Conservation (phyloP, 2,797 vertebrate species). For the Dryobates pubescens region DNA sequence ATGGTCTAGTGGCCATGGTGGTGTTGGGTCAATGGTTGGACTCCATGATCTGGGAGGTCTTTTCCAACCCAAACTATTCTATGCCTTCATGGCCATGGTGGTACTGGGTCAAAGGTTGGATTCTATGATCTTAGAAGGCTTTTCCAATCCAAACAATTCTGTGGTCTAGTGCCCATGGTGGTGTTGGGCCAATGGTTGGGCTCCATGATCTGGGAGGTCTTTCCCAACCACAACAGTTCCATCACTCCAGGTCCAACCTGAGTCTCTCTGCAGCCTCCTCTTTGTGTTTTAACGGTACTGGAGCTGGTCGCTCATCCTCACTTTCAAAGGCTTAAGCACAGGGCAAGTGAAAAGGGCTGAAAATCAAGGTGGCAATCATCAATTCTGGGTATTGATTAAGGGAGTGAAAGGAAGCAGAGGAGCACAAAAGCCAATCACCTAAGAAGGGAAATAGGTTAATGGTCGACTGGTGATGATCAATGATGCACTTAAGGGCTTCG, state of each 20-base stretch:
- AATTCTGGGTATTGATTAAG: neutral
- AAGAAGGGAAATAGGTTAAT: conserved; percentile 55
- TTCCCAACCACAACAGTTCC: neutral
- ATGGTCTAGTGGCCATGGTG: too few species aligned
- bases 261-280: neutral
- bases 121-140: too few species aligned
- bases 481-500: conserved; percentile 13
- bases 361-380: neutral
- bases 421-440: conserved; percentile 44
- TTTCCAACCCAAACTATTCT: too few species aligned
- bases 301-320: neutral
- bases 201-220: too few species aligned
- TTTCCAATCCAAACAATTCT: too few species aligned
- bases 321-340: neutral
- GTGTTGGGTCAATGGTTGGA: too few species aligned
- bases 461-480: neutral
- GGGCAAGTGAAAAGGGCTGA: neutral
- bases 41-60: too few species aligned
- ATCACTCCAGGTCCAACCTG: neutral
- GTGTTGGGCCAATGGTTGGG: too few species aligned
- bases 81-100: too few species aligned
- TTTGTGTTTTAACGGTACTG: neutral
- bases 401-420: neutral
- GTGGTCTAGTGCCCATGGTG: too few species aligned
- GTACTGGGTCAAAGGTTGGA: too few species aligned